Base-by-base conservation (phyloP, 1,140 invertebrate species). In the Euschistus heros region DNA sequence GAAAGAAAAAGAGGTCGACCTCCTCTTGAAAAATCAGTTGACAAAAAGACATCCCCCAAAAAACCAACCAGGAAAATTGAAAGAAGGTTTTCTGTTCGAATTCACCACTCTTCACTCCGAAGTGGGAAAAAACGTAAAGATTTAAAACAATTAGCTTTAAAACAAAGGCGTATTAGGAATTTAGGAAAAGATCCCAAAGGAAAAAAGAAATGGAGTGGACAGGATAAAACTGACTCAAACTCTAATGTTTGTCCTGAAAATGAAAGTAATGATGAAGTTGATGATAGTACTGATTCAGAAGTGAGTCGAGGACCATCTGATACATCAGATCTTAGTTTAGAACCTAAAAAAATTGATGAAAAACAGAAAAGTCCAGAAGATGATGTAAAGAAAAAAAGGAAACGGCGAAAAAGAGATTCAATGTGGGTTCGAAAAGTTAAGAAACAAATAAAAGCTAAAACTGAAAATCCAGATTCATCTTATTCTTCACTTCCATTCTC, bases 91-190 rank as follows among this genome's bases (percentile, higher is more conserved):
- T 64, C 63, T 17, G 27, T 26, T 10, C 3, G 63, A 26, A 64
- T 54, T 30, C 27, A n/a, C 26, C 26, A 47, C n/a, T 33, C 52
- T 2, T 54, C 63, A 18, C 63, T 64, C 8, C n/a, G 63, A 30
- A 64, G 63, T 55, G 63, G 63, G 2, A 64, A 55, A n/a, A 64
- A 64, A 55, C 24, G 47, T 24, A 52, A n/a, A 18, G 63, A 64
- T 14, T 24, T 60, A 30, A n/a, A n/a, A n/a, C n/a, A n/a, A n/a
- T 17, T 60, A 20, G 26, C 27, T n/a, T 24, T 54, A 50, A 64
- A 64, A 24, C 22, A 30, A 64, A 54, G 24, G 24, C 18, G 24
- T 24, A 57, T 57, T 24, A 24, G 18, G 15, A 57, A 26, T 24
- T 26, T 17, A 24, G 2, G 2, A 24, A 57, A 26, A 24, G 54